phyloP scores from a whole-genome alignment of 2,797 vertebrate species.

The Geotrypetes seraphini region DNA sequence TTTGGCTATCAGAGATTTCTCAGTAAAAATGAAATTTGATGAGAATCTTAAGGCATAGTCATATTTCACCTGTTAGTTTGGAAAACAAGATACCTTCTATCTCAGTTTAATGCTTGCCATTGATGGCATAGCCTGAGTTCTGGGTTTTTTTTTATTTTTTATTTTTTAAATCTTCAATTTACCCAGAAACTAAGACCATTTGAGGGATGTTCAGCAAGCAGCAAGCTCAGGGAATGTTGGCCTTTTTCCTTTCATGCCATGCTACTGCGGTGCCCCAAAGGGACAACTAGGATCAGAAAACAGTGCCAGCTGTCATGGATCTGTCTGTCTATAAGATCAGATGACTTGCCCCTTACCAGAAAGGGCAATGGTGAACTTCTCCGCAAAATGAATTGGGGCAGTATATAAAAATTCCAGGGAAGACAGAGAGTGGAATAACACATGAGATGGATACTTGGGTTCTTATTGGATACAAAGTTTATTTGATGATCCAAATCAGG shows the following conservation, averaged over 20 bases:
- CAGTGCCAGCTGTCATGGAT: conserved; percentile 42
- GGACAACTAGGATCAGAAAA: conserved; percentile 35
- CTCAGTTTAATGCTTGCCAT: conserved; percentile 48
- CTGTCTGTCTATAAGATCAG: conserved; percentile 43
- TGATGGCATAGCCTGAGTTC: conserved; percentile 43
- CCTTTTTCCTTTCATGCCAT: conserved; percentile 47
- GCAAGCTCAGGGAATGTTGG: conserved; percentile 62
- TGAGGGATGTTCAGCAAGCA: conserved; percentile 32
- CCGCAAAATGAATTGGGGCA: conserved; percentile 35
- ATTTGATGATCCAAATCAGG: background rate
- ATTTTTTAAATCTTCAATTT: conserved; percentile 11
- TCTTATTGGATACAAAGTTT: conserved; percentile 29
- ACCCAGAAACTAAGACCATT: conserved; percentile 33
- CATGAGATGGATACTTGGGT: conserved; percentile 32
- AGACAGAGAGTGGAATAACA: conserved; percentile 32
- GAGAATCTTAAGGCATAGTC: conserved; percentile 63
- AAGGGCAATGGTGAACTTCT: conserved; percentile 25
- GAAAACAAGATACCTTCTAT: conserved; percentile 52
- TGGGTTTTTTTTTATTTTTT: background rate
- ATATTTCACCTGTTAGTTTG: conserved; percentile 67
- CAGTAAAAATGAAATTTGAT: conserved; percentile 64
- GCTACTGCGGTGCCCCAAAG: conserved; percentile 43
- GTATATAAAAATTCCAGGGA: conserved; percentile 35
- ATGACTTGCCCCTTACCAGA: conserved; percentile 45
- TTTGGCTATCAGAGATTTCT: conserved; percentile 71